Percentiles rank a stretch among this genome's conserved stretches.
Conservation (phyloP, 2,888 invertebrate species). For the Agrochola lychnidis region DNA sequence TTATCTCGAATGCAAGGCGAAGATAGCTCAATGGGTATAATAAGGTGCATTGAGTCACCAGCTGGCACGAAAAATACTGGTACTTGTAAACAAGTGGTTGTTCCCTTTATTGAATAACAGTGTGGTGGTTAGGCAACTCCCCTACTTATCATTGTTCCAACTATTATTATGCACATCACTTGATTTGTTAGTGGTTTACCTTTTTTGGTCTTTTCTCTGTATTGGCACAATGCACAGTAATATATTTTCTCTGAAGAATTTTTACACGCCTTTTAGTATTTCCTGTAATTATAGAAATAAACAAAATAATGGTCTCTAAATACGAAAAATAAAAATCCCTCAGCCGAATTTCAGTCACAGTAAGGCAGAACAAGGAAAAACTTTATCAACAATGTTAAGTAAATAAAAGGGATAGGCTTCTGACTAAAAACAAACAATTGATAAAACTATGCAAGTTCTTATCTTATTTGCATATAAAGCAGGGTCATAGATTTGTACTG, state of each 20-base stretch:
- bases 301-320: neutral
- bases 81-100: conserved; percentile 48
- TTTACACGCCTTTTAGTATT: neutral
- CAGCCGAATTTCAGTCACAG: neutral
- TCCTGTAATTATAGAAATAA: neutral
- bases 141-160: conserved; percentile 51
- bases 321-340: neutral
- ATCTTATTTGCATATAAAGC: conserved; percentile 24
- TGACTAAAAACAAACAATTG: conserved; percentile 45
- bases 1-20: conserved; percentile 23
- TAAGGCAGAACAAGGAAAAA: neutral
- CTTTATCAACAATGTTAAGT: conserved; percentile 10
- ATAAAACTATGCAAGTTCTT: conserved; percentile 35
- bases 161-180: conserved; percentile 31
- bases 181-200: conserved; percentile 14
- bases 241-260: neutral
- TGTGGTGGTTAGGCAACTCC: conserved; percentile 33
- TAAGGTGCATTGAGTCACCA: conserved; percentile 26
- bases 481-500: conserved; percentile 34
- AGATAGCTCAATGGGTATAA: conserved; percentile 34
- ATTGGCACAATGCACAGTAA: neutral
- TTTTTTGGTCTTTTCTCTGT: neutral
- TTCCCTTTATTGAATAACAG: conserved; percentile 41
- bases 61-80: conserved; percentile 36
- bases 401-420: conserved; percentile 31